These are phyloP conservation scores for Nothura maculosa DNA, from an alignment of 2,797 vertebrate species.

Conservation along the genomic window DNA sequence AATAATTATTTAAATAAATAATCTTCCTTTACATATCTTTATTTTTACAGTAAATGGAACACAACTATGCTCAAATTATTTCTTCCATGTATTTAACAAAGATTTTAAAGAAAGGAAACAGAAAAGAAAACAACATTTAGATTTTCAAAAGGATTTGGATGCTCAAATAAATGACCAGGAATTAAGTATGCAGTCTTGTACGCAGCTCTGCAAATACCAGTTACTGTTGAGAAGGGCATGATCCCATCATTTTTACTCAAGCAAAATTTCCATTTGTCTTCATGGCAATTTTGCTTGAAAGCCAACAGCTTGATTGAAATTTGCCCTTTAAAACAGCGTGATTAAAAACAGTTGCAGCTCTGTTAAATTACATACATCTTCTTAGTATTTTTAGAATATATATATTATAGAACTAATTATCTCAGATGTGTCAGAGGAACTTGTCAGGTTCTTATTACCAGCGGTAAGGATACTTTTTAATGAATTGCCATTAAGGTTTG, in stretches of 20 bases:
- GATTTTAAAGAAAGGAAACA: neutral
- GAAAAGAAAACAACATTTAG: conserved; percentile 6
- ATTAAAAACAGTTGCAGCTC: conserved; percentile 39
- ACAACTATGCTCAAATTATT: neutral
- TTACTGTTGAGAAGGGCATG: conserved; percentile 42
- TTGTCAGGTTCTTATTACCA: conserved; percentile 21
- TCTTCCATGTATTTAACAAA: neutral
- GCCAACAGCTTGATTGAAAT: conserved; percentile 52
- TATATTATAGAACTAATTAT: conserved; percentile 54
- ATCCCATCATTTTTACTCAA: conserved; percentile 12
- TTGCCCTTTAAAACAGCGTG: conserved; percentile 48
- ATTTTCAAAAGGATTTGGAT: conserved; percentile 15
- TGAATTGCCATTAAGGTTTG: conserved; percentile 17
- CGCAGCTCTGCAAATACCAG: conserved; percentile 56
- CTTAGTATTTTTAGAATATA: conserved; percentile 45
- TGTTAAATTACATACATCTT: conserved; percentile 55
- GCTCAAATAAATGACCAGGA: conserved; percentile 44
- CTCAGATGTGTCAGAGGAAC: conserved; percentile 51
- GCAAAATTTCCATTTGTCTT: conserved; percentile 64
- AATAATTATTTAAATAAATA: neutral
- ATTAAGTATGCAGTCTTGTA: conserved; percentile 37
- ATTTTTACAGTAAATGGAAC: conserved; percentile 25
- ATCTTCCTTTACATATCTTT: neutral
- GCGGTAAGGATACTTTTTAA: conserved; percentile 18
- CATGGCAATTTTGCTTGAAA: conserved; percentile 40